Conservation (phyloP, 1,140 invertebrate genomes). For the Cherax quadricarinatus region DNA sequence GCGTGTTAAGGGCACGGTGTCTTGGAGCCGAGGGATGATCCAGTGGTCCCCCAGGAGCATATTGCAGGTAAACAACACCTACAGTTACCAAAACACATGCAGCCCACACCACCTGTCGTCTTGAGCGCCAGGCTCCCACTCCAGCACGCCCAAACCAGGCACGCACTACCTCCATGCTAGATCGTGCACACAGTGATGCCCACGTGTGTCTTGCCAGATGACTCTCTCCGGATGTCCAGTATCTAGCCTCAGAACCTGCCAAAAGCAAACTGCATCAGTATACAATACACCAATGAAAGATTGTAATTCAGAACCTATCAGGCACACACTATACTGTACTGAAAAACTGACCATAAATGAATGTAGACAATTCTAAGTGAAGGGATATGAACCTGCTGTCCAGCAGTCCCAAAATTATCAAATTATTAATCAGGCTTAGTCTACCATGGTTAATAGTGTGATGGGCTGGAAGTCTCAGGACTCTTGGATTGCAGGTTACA, state of each 20-base stretch:
- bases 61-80: slow-evolving; percentile 57
- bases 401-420: too few species aligned
- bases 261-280: neutral
- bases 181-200: neutral
- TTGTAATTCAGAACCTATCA: neutral
- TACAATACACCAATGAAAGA: neutral
- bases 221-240: neutral
- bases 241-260: neutral
- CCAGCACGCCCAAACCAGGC: slow-evolving; percentile 63
- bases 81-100: slow-evolving; percentile 58
- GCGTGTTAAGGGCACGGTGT: slow-evolving; percentile 59
- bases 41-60: slow-evolving; percentile 39
- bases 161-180: slow-evolving; percentile 50
- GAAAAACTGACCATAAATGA: too few species aligned
- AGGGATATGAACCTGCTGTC: too few species aligned
- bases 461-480: too few species aligned
- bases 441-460: too few species aligned
- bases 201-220: neutral
- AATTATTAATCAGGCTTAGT: too few species aligned
- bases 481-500: too few species aligned
- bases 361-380: too few species aligned
- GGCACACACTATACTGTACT: neutral
- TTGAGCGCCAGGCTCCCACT: slow-evolving; percentile 54
- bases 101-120: slow-evolving; percentile 58
- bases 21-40: slow-evolving; percentile 52